phyloP scores from a whole-genome alignment of 1,140 invertebrate genomes.

The Drosophila kikkawai region DNA sequence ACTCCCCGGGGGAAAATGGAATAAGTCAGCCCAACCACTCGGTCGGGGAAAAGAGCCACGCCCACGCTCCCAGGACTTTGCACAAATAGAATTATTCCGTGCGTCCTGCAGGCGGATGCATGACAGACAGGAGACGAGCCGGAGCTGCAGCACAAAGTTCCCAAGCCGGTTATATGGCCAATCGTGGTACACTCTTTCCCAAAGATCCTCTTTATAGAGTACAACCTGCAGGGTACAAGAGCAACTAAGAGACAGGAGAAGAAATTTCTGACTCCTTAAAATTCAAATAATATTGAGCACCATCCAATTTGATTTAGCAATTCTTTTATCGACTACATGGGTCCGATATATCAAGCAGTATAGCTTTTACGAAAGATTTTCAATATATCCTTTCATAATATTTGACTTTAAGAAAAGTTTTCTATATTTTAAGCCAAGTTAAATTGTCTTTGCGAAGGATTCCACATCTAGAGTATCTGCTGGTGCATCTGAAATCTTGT shows the following conservation, averaged over 20 bases:
- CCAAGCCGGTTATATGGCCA: constrained; percentile 17
- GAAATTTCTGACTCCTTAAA: background rate
- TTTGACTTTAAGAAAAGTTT: background rate
- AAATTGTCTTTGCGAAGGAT: background rate
- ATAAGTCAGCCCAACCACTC: constrained; percentile 68
- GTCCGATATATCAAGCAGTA: background rate
- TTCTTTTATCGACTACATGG: too few species aligned
- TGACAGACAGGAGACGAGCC: constrained; percentile 60
- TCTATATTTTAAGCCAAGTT: background rate
- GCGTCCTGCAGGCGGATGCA: constrained; percentile 80
- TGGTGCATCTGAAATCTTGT: constrained; percentile 8
- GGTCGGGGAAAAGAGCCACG: constrained; percentile 34
- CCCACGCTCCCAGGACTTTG: constrained; percentile 22
- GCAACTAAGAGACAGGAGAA: background rate
- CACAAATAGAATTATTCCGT: constrained; percentile 83
- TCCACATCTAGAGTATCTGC: constrained; percentile 22
- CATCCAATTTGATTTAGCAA: too few species aligned
- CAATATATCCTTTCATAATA: background rate
- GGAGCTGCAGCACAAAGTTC: constrained; percentile 17
- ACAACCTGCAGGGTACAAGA: too few species aligned
- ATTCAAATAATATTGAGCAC: background rate
- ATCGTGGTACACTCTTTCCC: constrained; percentile 2
- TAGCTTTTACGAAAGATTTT: too few species aligned
- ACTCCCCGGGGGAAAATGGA: constrained; percentile 26
- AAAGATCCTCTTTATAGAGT: background rate